These are phyloP conservation scores for Trichoplax adhaerens DNA, from an alignment of 37 sponge, comb jelly and placozoan genomes.

Conservation along the genomic window DNA sequence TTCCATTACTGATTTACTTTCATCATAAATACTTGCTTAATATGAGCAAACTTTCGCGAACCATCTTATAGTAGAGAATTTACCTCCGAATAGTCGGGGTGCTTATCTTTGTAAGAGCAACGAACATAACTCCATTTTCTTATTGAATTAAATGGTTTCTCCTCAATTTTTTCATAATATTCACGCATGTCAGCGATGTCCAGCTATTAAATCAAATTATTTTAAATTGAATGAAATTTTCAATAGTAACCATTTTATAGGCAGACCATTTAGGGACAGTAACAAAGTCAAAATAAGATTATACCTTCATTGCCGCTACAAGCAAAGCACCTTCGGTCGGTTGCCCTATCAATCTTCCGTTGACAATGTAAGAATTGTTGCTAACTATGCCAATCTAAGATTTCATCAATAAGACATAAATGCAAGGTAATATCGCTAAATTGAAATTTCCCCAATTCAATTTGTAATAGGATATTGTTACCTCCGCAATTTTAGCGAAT, in stretches of 20 bases:
- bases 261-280: background rate
- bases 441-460: background rate
- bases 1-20: too few species aligned
- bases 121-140: conserved; percentile 46
- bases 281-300: conserved; percentile 5
- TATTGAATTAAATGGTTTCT: conserved; percentile 75
- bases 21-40: too few species aligned
- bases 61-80: too few species aligned
- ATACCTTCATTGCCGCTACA: conserved; percentile 33
- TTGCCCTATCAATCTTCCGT: conserved; percentile 52
- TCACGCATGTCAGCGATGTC: conserved; percentile 36
- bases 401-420: background rate
- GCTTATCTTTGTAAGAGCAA: too few species aligned
- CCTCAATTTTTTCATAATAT: conserved; percentile 42
- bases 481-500: conserved; percentile 11
- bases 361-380: conserved; percentile 74
- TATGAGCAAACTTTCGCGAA: too few species aligned
- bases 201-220: conserved; percentile 16
- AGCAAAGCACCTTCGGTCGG: conserved; percentile 87
- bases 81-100: too few species aligned
- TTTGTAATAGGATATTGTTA: background rate
- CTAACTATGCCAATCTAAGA: conserved; percentile 75
- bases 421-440: background rate
- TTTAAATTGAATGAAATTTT: too few species aligned
- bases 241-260: background rate